Evolutionary conservation across 2,797 vertebrate genomes (phyloP).

Genomic region (Acrossocheilus fasciatus): DNA sequence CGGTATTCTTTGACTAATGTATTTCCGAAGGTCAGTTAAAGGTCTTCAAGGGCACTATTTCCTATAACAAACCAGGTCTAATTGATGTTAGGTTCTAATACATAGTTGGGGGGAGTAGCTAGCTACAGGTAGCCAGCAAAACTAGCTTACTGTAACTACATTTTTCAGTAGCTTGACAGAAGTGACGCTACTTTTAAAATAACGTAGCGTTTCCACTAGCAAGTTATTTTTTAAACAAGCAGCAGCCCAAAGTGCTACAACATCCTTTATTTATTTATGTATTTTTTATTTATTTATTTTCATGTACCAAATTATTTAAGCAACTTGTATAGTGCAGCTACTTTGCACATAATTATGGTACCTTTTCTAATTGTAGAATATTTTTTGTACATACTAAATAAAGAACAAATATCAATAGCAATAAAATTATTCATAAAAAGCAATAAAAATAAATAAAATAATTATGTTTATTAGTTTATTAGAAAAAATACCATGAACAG

Average conservation of each 20-base stretch:
- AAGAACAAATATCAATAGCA: neutral
- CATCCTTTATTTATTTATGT: too few relatives aligned
- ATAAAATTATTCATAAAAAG: neutral
- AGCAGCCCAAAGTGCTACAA: neutral
- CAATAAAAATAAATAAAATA: neutral
- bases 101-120: neutral
- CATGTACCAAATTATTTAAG: too few relatives aligned
- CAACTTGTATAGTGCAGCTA: neutral
- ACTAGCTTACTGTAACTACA: neutral
- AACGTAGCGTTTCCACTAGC: neutral
- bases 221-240: neutral
- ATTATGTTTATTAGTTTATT: neutral
- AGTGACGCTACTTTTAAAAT: neutral
- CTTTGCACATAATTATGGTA: too few relatives aligned
- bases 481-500: neutral
- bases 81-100: neutral
- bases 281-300: neutral
- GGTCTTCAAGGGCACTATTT: conserved; percentile 11
- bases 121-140: neutral
- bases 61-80: neutral
- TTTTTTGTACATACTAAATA: neutral
- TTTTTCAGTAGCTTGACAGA: neutral
- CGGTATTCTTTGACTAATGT: neutral
- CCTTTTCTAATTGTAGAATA: neutral
- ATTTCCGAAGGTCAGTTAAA: conserved; percentile 8